These are phyloP conservation scores for Montipora sp. DNA, from an alignment of 64 coral and sea anemone species.

Conservation along the genomic window DNA sequence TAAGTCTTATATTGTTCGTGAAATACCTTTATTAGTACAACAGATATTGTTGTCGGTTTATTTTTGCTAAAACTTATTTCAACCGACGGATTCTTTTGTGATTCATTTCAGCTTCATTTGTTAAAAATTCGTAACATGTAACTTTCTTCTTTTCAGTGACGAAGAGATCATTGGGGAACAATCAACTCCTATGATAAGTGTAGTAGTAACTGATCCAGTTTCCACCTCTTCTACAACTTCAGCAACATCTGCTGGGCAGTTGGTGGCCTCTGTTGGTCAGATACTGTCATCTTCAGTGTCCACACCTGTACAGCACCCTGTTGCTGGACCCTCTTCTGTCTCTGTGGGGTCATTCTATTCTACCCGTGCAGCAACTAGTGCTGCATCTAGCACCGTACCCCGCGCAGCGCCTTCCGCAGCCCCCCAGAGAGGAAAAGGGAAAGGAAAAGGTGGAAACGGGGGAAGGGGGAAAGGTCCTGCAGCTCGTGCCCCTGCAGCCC, in stretches of 20 bases:
- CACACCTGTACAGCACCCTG: constrained; percentile 15
- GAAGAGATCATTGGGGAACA: too few relatives aligned
- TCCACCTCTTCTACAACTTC: constrained; percentile 43
- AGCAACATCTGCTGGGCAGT: constrained; percentile 18
- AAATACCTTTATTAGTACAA: too few relatives aligned
- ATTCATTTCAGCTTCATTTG: too few relatives aligned
- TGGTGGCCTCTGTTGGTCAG: too few relatives aligned
- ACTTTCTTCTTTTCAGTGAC: too few relatives aligned
- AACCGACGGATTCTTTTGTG: too few relatives aligned
- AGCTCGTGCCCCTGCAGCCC: neutral
- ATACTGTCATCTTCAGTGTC: neutral
- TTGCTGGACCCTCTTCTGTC: neutral
- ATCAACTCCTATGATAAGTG: too few relatives aligned
- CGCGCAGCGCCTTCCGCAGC: neutral
- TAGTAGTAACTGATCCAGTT: constrained; percentile 17
- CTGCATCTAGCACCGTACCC: neutral
- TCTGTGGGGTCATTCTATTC: too few relatives aligned
- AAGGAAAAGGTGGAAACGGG: neutral
- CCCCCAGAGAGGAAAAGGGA: neutral
- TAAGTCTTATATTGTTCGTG: too few relatives aligned
- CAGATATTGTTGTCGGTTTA: too few relatives aligned
- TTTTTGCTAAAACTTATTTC: too few relatives aligned
- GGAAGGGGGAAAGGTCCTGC: neutral
- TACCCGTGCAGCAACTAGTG: neutral
- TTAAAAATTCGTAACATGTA: too few relatives aligned